phyloP scores from a whole-genome alignment of 2,113 vertebrate species.

The Ibidorhyncha struthersii region DNA sequence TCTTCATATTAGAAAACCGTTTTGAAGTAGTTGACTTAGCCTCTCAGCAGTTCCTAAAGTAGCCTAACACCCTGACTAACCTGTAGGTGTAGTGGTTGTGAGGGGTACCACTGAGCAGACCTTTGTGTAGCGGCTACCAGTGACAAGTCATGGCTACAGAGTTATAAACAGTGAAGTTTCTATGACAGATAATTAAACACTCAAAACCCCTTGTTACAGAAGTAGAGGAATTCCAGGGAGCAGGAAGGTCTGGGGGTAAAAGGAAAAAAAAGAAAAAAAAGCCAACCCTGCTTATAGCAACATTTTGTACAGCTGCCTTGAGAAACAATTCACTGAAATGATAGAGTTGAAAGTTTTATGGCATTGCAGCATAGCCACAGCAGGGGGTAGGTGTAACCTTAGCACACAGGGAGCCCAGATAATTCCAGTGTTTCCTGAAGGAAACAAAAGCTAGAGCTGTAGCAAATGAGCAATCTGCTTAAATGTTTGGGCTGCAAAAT shows the following conservation, averaged over 20 bases:
- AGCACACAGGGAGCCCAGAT: neutral
- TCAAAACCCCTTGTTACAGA: neutral
- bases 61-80: fast-evolving
- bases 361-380: neutral
- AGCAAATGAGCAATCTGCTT: neutral
- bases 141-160: neutral
- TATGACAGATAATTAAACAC: neutral
- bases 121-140: neutral
- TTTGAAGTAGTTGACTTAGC: neutral
- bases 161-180: neutral
- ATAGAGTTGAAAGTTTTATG: neutral
- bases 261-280: too few species aligned
- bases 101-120: neutral
- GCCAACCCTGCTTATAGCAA: neutral
- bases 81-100: fast-evolving
- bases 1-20: neutral
- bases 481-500: neutral
- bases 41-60: neutral
- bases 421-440: slow-evolving; percentile 37
- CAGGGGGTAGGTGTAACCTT: slow-evolving; percentile 25
- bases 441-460: slow-evolving; percentile 16
- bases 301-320: neutral
- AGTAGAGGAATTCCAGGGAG: neutral
- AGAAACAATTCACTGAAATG: slow-evolving; percentile 1
- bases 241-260: neutral